phyloP scores from a whole-genome alignment of 2,888 invertebrate genomes.

The Drosophila falleni region DNA sequence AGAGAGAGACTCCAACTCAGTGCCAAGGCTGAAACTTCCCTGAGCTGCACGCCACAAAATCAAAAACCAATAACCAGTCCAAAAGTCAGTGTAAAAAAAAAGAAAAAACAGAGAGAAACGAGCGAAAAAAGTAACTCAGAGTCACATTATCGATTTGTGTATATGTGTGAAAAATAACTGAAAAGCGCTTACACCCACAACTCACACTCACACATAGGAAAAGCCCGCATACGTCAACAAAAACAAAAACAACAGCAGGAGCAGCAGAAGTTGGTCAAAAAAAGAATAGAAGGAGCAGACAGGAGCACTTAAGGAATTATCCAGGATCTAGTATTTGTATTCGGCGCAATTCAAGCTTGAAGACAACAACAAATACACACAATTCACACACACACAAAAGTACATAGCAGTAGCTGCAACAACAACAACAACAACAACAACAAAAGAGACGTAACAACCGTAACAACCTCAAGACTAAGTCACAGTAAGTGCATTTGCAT shows the following conservation, averaged over 20 bases:
- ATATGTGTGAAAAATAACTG: slow-evolving; percentile 78
- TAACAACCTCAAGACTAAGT: slow-evolving; percentile 45
- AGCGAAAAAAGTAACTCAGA: slow-evolving; percentile 46
- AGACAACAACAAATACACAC: slow-evolving; percentile 8
- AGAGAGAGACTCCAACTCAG: slow-evolving; percentile 32
- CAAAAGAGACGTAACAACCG: slow-evolving; percentile 35
- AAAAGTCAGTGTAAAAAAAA: slow-evolving; percentile 15
- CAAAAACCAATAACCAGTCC: slow-evolving; percentile 19
- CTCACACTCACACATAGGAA: slow-evolving; percentile 15
- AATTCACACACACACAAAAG: slow-evolving; percentile 7
- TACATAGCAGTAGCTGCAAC: slow-evolving; percentile 19
- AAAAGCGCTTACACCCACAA: slow-evolving; percentile 56
- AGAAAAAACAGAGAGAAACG: slow-evolving; percentile 7
- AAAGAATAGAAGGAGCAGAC: slow-evolving; percentile 11
- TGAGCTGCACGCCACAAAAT: slow-evolving; percentile 19
- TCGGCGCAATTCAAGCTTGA: slow-evolving; percentile 30
- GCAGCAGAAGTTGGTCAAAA: slow-evolving; percentile 43
- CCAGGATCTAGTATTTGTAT: slow-evolving; percentile 48
- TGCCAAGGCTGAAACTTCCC: slow-evolving; percentile 65
- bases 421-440: slow-evolving; percentile 17
- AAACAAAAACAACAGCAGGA: slow-evolving; percentile 28
- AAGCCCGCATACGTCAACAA: slow-evolving; percentile 58
- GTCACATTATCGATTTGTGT: slow-evolving; percentile 78
- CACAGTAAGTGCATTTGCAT: slow-evolving; percentile 71
- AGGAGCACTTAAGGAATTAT: slow-evolving; percentile 54